phyloP scores from a whole-genome alignment of 2,888 invertebrate species.

The Sphaerophoria rueppellii region DNA sequence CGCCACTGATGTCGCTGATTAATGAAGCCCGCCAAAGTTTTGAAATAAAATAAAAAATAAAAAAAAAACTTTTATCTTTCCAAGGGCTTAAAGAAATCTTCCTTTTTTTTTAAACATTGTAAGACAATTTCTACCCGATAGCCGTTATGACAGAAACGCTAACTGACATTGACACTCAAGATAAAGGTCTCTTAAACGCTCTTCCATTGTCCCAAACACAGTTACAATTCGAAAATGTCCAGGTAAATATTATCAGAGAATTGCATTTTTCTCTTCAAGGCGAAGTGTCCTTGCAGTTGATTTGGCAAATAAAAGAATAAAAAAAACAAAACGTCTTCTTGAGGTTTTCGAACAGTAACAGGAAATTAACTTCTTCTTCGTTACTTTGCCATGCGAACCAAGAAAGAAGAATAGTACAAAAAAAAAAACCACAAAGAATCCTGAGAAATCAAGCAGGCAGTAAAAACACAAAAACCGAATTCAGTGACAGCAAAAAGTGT shows the following conservation, averaged over 20 bases:
- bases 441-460: conserved; percentile 48
- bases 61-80: conserved; percentile 44
- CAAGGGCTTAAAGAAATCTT: conserved; percentile 14
- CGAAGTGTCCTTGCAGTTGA: conserved; percentile 61
- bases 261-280: conserved; percentile 58
- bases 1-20: conserved; percentile 54
- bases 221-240: conserved; percentile 15
- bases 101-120: conserved; percentile 5
- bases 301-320: background rate
- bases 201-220: conserved; percentile 38
- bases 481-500: conserved; percentile 54
- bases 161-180: conserved; percentile 56
- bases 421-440: conserved; percentile 60
- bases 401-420: conserved; percentile 46
- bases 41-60: conserved; percentile 34
- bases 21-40: conserved; percentile 53
- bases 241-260: conserved; percentile 59
- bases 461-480: conserved; percentile 58
- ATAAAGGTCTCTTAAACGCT: conserved; percentile 66
- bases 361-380: conserved; percentile 71
- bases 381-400: conserved; percentile 35
- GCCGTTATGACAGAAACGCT: conserved; percentile 26
- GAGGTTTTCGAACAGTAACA: conserved; percentile 50
- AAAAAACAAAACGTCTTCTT: background rate
- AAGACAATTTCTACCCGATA: conserved; percentile 36